Conservation (phyloP, 2,888 invertebrate genomes). For the Dynastes tityus region DNA sequence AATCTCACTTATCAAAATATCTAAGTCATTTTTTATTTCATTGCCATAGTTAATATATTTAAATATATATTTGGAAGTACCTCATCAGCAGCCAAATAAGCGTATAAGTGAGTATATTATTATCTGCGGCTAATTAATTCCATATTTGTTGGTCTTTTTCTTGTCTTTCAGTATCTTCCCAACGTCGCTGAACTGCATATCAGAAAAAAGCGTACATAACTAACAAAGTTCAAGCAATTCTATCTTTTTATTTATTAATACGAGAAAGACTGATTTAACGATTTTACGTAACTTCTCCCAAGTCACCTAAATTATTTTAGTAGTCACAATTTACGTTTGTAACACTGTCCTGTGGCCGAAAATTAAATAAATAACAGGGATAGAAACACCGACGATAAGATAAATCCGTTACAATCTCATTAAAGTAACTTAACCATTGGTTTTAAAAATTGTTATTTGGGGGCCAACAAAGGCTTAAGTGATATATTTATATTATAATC, state of each 20-base stretch:
- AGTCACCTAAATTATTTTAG: slow-evolving; percentile 45
- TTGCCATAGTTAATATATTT: slow-evolving; percentile 57
- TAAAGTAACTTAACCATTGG: slow-evolving; percentile 35
- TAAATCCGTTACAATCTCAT: neutral
- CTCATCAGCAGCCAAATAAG: slow-evolving; percentile 65
- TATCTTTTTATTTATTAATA: slow-evolving; percentile 49
- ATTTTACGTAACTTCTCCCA: slow-evolving; percentile 21
- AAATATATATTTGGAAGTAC: slow-evolving; percentile 60
- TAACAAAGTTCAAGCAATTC: slow-evolving; percentile 45
- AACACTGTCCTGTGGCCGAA: neutral
- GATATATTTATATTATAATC: slow-evolving; percentile 56
- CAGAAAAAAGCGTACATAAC: slow-evolving; percentile 51
- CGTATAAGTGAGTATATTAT: slow-evolving; percentile 57
- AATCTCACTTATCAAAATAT: slow-evolving; percentile 51
- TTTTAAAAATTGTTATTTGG: slow-evolving; percentile 14
- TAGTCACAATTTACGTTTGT: slow-evolving; percentile 35
- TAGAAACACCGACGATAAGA: neutral
- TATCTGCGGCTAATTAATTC: slow-evolving; percentile 3
- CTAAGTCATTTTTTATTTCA: slow-evolving; percentile 60
- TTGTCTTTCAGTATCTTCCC: slow-evolving; percentile 51
- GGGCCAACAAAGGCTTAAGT: slow-evolving; percentile 51
- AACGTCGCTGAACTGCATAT: slow-evolving; percentile 52
- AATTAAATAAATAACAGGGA: neutral
- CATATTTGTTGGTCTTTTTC: neutral
- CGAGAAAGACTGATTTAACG: slow-evolving; percentile 51